phyloP scores from a whole-genome alignment of 2,888 invertebrate genomes.

The Microctonus aethiopoides region DNA sequence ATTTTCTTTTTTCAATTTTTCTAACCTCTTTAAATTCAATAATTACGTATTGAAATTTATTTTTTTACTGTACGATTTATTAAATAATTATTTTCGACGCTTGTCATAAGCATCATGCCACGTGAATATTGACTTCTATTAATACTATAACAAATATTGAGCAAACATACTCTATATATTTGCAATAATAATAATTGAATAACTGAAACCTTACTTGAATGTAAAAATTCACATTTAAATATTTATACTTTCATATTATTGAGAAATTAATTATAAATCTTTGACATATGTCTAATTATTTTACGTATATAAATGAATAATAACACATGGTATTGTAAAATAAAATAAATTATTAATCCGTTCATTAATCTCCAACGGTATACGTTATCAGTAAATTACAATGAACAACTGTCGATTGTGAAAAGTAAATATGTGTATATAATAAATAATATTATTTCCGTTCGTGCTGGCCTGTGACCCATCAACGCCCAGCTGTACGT shows the following conservation, averaged over 20 bases:
- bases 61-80: background rate
- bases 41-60: background rate
- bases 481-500: too few relatives aligned
- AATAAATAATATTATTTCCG: background rate
- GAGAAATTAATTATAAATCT: background rate
- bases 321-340: background rate
- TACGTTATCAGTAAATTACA: too few relatives aligned
- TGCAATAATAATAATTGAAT: background rate
- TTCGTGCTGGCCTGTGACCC: too few relatives aligned
- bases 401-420: too few relatives aligned
- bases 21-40: background rate
- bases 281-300: background rate
- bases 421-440: background rate
- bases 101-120: background rate
- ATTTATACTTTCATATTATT: background rate
- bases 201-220: background rate
- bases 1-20: background rate
- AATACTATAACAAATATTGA: background rate
- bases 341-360: background rate
- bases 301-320: background rate
- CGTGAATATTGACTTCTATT: background rate
- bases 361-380: too few relatives aligned
- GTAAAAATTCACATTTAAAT: background rate
- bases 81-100: background rate
- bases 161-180: background rate